Evolutionary conservation across 2,888 invertebrate species (phyloP), one percentile per base, ranked within the genome.

Genomic region (Pegoplata infirma): DNA sequence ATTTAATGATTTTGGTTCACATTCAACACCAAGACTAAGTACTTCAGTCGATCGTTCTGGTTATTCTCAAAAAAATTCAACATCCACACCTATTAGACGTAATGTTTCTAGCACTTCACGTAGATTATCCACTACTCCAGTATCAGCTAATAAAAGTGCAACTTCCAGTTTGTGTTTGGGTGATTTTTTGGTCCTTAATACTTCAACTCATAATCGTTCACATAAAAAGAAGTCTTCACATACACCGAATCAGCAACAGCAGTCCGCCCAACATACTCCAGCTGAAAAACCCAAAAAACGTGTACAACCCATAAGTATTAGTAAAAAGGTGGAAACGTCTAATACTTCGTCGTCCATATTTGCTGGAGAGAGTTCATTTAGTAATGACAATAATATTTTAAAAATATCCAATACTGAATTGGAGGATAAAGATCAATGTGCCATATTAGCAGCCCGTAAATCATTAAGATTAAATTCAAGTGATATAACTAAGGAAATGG

Each of bases 381-480:
- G 88, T 72, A 85, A 85, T 47, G 90, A 89, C n/a, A 89, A 89
- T 53, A 90, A 90, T 76, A 82, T 90, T 5, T 79, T 86, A 8
- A 83, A 86, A 44, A 80, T 88, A 19, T 84, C 86, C 4, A 85
- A 86, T 40, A 86, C 83, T 14, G 89, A 89, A 72, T 77, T 87
- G 6, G 81, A 85, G 2, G 88, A 88, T 53, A 84, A 82, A 32
- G 85, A 84, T 14, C 84, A 88, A 17, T 84, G 84, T 2, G 81
- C 82, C 6, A 82, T 86, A 4, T 76, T 85, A 53, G 86, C 86
- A 75, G 89, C 88, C 0, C 84, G 88, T 0, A 86, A 87, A 71
- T 82, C 83, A 0, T 81, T 90, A 14, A 84, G 86, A 25, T 69
- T 85, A 2, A 84, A 85, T 66, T 86, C 85, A 5, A 80, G 82